phyloP scores from a whole-genome alignment of 2,888 invertebrate genomes.

The Prosopocoilus inquinatus region DNA sequence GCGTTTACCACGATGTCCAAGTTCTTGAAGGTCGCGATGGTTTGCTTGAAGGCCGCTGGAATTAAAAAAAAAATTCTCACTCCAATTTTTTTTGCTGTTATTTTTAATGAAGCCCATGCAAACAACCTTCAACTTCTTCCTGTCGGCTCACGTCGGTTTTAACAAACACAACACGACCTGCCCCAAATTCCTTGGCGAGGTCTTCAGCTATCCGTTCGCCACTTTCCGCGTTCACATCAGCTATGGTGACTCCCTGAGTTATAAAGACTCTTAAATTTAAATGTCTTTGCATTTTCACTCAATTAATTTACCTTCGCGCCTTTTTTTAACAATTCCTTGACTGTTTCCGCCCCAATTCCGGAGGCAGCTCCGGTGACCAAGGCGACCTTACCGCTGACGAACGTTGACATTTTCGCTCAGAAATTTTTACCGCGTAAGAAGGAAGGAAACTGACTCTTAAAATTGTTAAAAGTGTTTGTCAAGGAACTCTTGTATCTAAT shows the following conservation, averaged over 20 bases:
- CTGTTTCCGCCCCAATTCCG: slow-evolving; percentile 55
- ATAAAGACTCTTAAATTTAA: neutral
- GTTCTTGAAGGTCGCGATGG: slow-evolving; percentile 8
- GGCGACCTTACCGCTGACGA: slow-evolving; percentile 39
- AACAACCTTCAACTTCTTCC: slow-evolving; percentile 21
- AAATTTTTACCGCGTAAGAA: too few relatives aligned
- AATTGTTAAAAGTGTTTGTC: too few relatives aligned
- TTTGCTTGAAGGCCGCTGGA: slow-evolving; percentile 15
- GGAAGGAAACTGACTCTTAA: too few relatives aligned
- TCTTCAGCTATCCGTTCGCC: slow-evolving; percentile 11
- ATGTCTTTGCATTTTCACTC: neutral
- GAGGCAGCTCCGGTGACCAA: slow-evolving; percentile 57
- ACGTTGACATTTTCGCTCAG: neutral
- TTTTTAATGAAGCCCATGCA: neutral
- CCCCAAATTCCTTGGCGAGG: slow-evolving; percentile 9
- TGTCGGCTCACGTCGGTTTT: slow-evolving; percentile 18
- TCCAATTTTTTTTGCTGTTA: too few relatives aligned
- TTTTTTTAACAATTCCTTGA: slow-evolving; percentile 50
- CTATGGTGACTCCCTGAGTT: slow-evolving; percentile 17
- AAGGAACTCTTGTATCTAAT: too few relatives aligned
- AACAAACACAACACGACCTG: slow-evolving; percentile 13
- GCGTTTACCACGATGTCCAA: slow-evolving; percentile 17
- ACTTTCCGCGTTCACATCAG: slow-evolving; percentile 13
- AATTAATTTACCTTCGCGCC: slow-evolving; percentile 41
- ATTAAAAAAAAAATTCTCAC: neutral